These are phyloP conservation scores for Salvelinus alpinus DNA, from an alignment of 2,113 vertebrate species.

Conservation along the genomic window DNA sequence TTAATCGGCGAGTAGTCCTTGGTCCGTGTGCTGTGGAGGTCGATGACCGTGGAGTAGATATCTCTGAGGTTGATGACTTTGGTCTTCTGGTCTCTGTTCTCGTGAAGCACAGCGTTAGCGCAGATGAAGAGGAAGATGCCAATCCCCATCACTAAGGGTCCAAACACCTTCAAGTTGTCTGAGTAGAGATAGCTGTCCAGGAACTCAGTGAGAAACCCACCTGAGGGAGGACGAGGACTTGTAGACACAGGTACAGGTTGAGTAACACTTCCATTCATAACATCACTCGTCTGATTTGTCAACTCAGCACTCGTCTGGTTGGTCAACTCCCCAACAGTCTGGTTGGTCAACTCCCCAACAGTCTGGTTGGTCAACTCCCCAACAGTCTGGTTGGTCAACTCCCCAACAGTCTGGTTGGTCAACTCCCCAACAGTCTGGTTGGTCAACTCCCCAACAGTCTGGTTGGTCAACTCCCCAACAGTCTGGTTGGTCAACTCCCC, in stretches of 20 bases:
- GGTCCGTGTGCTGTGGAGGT: slow-evolving; percentile 87
- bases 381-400: too few species aligned
- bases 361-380: background rate
- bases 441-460: too few species aligned
- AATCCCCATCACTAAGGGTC: slow-evolving; percentile 96
- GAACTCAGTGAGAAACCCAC: slow-evolving; percentile 80
- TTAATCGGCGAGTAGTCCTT: slow-evolving; percentile 88
- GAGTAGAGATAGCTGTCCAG: slow-evolving; percentile 90
- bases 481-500: slow-evolving; percentile 44
- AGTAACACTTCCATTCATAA: slow-evolving; percentile 41
- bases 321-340: background rate
- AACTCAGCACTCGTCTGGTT: background rate
- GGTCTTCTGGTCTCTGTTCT: slow-evolving; percentile 96
- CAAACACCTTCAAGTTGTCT: slow-evolving; percentile 95
- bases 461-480: too few species aligned
- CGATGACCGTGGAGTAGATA: slow-evolving; percentile 97
- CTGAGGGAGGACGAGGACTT: too few species aligned
- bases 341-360: too few species aligned
- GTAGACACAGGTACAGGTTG: too few species aligned
- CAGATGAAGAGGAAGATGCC: slow-evolving; percentile 99
- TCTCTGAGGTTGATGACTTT: slow-evolving; percentile 97
- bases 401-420: too few species aligned
- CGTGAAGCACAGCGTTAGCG: slow-evolving; percentile 94
- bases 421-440: too few species aligned
- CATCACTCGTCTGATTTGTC: slow-evolving; percentile 51